Percentiles rank a stretch among this genome's conserved stretches.
These are phyloP conservation scores for Pseudococcus jackbeardsleyi DNA, from an alignment of 2,888 invertebrate species.

Conservation along the genomic window DNA sequence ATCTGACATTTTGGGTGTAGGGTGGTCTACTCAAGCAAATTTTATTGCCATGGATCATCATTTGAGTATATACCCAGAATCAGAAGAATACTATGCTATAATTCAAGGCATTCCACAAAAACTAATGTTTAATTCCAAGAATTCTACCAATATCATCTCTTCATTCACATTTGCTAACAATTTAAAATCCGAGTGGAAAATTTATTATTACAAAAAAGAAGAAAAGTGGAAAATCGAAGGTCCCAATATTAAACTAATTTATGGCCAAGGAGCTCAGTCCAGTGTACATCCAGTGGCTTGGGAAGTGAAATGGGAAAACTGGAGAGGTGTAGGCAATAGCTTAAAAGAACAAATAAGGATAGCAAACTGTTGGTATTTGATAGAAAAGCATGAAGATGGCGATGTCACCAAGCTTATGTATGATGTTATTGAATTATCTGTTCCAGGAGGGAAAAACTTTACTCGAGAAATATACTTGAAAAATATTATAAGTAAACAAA, in stretches of 20 bases:
- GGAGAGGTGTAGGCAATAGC: background rate
- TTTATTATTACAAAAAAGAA: background rate
- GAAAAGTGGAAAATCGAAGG: background rate
- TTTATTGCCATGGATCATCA: background rate
- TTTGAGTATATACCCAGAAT: background rate
- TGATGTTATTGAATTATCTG: too few species aligned
- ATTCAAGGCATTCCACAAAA: background rate
- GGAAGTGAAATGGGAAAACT: background rate
- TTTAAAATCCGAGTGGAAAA: background rate
- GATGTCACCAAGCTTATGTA: too few species aligned
- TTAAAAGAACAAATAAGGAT: too few species aligned
- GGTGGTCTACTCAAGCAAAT: background rate
- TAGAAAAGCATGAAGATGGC: too few species aligned
- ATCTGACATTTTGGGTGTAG: background rate
- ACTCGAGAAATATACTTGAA: too few species aligned
- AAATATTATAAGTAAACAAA: too few species aligned
- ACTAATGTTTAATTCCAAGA: background rate
- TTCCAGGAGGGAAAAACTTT: too few species aligned
- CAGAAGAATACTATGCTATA: background rate
- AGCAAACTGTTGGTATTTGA: too few species aligned
- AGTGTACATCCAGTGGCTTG: background rate
- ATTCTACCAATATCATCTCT: background rate
- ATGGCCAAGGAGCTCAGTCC: background rate
- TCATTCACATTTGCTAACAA: background rate
- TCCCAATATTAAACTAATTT: background rate